Evolutionary conservation across 2,113 vertebrate species (phyloP).

Genomic region (Lepidothrix coronata): DNA sequence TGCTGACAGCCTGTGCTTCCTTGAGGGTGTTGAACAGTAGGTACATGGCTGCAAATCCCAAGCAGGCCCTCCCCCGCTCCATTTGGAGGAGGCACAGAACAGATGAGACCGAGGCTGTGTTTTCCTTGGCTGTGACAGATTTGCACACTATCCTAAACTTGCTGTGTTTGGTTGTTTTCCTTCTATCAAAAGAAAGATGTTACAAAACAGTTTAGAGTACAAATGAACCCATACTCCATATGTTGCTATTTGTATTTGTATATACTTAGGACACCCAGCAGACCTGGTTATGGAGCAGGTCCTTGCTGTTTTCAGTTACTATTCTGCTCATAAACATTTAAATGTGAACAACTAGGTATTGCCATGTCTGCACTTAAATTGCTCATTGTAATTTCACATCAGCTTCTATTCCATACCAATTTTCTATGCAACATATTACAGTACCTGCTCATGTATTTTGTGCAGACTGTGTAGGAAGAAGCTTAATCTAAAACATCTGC

Average conservation of each 20-base stretch:
- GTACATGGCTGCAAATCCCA: not conserved
- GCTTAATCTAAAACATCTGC: slow-evolving; percentile 24
- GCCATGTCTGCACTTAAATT: not conserved
- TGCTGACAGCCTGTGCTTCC: not conserved
- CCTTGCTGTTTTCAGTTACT: not conserved
- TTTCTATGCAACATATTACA: not conserved
- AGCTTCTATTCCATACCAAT: not conserved
- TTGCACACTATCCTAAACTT: not conserved
- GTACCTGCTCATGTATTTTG: not conserved
- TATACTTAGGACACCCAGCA: not conserved
- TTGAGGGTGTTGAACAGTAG: not conserved
- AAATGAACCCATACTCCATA: not conserved
- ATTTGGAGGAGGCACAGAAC: not conserved
- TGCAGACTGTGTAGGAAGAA: not conserved
- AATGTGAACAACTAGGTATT: not conserved
- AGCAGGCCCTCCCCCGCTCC: not conserved
- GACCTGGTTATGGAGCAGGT: not conserved
- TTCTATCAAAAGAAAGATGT: not conserved
- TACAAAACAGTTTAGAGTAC: not conserved
- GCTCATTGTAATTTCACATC: not conserved
- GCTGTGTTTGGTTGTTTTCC: not conserved
- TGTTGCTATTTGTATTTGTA: not conserved
- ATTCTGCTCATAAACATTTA: not conserved
- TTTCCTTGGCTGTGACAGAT: not conserved
- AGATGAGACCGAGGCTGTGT: not conserved